A percentile compares a stretch with the other conserved stretches of the same genome.
phyloP scores from a whole-genome alignment of 2,888 invertebrate genomes.

The Lobophora halterata region DNA sequence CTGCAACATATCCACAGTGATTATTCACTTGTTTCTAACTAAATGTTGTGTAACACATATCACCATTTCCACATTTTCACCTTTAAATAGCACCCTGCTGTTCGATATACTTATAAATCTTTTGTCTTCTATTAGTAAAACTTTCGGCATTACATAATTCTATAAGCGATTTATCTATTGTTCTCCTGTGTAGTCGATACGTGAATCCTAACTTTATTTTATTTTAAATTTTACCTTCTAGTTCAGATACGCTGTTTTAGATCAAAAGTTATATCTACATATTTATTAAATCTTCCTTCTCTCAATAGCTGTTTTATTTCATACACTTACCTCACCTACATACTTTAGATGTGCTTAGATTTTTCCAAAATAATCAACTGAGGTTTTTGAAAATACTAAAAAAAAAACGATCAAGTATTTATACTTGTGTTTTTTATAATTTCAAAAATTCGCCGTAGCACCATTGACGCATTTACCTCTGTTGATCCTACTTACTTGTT shows the following conservation, averaged over 20 bases:
- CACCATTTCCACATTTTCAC: conserved; percentile 35
- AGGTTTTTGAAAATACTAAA: too few relatives aligned
- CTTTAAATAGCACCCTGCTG: conserved; percentile 63
- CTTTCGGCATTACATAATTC: too few relatives aligned
- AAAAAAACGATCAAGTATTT: too few relatives aligned
- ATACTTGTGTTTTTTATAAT: too few relatives aligned
- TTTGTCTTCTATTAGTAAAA: conserved; percentile 33
- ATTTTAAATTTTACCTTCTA: conserved; percentile 61
- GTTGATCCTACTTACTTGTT: too few relatives aligned
- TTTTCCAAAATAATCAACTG: too few relatives aligned
- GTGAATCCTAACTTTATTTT: conserved; percentile 57
- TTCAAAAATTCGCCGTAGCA: too few relatives aligned
- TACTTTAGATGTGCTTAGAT: too few relatives aligned
- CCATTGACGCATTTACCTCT: too few relatives aligned
- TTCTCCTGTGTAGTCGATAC: conserved; percentile 57
- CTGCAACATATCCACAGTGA: conserved; percentile 1
- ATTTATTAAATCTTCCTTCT: conserved; percentile 81
- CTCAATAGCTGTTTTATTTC: conserved; percentile 62
- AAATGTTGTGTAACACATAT: conserved; percentile 29
- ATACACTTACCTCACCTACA: too few relatives aligned
- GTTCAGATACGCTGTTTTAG: conserved; percentile 72
- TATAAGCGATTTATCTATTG: conserved; percentile 45
- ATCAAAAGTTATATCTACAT: conserved; percentile 75
- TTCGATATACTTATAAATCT: conserved; percentile 30
- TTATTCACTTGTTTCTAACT: conserved; percentile 14